phyloP scores from a whole-genome alignment of 37 sponge, comb jelly and placozoan species.

The Haliclona indistincta region DNA sequence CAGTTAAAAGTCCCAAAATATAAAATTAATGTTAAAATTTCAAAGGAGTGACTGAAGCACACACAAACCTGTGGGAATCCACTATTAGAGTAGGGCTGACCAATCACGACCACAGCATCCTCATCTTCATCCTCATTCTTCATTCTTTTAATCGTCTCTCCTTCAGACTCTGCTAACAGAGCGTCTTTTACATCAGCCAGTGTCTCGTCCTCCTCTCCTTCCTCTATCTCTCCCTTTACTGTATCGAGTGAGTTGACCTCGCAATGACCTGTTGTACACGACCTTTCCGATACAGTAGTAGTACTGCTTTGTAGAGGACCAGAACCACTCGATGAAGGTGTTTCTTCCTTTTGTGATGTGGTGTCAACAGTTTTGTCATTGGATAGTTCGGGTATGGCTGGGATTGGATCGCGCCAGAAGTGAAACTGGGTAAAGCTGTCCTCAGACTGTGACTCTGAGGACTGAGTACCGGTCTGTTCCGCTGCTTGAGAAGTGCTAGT shows the following conservation, averaged over 20 bases:
- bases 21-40: too few relatives aligned
- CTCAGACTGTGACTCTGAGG: neutral
- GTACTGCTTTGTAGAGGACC: neutral
- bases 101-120: too few relatives aligned
- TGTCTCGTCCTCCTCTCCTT: slow-evolving; percentile 1
- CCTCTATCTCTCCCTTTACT: neutral
- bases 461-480: neutral
- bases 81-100: too few relatives aligned
- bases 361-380: too few relatives aligned
- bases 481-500: neutral
- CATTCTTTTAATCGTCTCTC: too few relatives aligned
- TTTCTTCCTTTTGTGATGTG: too few relatives aligned
- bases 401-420: slow-evolving; percentile 44
- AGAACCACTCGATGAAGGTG: neutral
- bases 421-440: slow-evolving; percentile 13
- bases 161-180: neutral
- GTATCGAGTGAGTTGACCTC: neutral
- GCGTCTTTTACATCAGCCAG: neutral
- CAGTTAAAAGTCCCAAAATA: neutral
- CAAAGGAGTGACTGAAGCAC: too few relatives aligned
- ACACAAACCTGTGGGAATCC: too few relatives aligned
- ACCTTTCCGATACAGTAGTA: neutral
- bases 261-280: neutral
- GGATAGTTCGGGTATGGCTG: neutral
- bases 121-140: too few relatives aligned